Evolutionary conservation across 2,888 invertebrate species (phyloP).

Genomic region (Cheilosia impressa): DNA sequence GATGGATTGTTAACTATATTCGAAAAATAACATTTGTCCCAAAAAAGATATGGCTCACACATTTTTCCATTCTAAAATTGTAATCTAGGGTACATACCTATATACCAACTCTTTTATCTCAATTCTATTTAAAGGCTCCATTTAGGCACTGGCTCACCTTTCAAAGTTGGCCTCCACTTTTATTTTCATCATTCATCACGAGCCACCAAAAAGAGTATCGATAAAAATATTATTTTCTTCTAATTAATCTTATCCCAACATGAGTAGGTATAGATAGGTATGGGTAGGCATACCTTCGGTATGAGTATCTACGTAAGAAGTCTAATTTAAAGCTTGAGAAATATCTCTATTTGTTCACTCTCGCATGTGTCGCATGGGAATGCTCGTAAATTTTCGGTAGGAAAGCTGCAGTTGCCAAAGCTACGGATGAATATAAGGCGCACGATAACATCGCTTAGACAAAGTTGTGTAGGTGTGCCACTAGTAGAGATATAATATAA

Average conservation of each 20-base stretch:
- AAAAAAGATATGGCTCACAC: too few species aligned
- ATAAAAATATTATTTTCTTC: slow-evolving; percentile 15
- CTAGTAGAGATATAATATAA: neutral
- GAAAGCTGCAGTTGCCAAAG: slow-evolving; percentile 40
- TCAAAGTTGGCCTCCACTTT: neutral
- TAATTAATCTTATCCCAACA: slow-evolving; percentile 21
- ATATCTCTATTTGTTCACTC: slow-evolving; percentile 11
- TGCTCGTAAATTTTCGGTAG: slow-evolving; percentile 15
- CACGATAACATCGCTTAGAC: slow-evolving; percentile 6
- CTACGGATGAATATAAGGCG: slow-evolving; percentile 14
- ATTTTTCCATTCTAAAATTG: too few species aligned
- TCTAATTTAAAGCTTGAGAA: slow-evolving; percentile 21
- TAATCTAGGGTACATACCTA: neutral
- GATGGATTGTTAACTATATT: too few species aligned
- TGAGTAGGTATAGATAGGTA: neutral
- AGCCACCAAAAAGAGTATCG: slow-evolving; percentile 2
- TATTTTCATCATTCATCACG: neutral
- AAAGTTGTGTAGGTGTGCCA: neutral
- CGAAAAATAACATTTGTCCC: too few species aligned
- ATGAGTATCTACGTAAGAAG: neutral
- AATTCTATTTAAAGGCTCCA: too few species aligned
- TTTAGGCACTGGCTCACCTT: neutral
- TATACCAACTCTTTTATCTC: too few species aligned
- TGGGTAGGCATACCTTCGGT: neutral
- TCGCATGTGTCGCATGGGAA: neutral